Base-by-base conservation (phyloP, 2,797 vertebrate species). In the Babyrousa celebensis region DNA sequence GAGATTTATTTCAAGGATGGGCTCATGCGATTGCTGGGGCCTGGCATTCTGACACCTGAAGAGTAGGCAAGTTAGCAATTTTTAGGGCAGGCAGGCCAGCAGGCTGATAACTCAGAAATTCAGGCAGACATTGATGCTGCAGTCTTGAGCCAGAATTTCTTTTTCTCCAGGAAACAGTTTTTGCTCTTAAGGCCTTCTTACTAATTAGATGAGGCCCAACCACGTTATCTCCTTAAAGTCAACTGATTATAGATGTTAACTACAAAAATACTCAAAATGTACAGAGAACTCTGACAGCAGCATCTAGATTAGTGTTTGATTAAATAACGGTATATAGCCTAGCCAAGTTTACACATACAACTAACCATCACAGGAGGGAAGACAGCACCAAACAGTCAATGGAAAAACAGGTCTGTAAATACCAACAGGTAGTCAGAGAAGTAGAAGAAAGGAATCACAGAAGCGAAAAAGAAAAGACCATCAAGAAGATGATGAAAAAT, bases 81-180 rank as follows among this genome's bases (percentile, higher is more conserved):
- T 68, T 63, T 88, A 65, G 65, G 32, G 16, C 71, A 9, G 36
- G 12, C 60, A 43, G 27, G 27, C 85, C 17, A 89, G 36, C 18
- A 92, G 70, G n/a, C 56, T 48, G 67, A 65, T 65, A 78, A 62
- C n/a, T n/a, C 25, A 89, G 79, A 86, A 83, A 91, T n/a, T 54
- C 15, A 25, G 25, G n/a, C n/a, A 84, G 27, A 18, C n/a, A 52
- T 68, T 68, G 15, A 74, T 54, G n/a, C 23, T 68, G 21, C 11
- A 60, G n/a, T 72, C 23, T 23, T 71, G 65, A 74, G 18, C 17
- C 20, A 89, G n/a, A 87, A 43, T 48, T 89, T 77, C 10, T 63
- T 70, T 58, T 78, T 52, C 54, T 70, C 32, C 29, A 74, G 58
- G 68, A 93, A 88, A 79, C 11, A 58, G 82, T 60, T 68, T 91